Conservation (phyloP, 1,140 invertebrate genomes). For the Akabosia matsudoensis region DNA sequence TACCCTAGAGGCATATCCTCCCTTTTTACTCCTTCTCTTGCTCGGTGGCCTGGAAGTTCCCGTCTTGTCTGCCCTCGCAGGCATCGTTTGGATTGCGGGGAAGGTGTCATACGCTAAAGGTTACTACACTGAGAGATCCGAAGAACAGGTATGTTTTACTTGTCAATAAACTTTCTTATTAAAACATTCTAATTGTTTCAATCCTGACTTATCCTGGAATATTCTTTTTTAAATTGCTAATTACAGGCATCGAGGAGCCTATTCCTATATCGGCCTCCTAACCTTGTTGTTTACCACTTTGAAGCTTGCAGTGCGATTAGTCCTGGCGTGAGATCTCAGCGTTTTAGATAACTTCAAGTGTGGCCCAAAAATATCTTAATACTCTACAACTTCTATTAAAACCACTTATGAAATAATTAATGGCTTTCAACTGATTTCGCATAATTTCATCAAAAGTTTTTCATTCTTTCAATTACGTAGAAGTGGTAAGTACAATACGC, state of each 20-base stretch:
- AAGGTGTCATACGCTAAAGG: slow-evolving; percentile 55
- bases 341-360: no score
- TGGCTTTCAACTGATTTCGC: no score
- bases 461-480: no score
- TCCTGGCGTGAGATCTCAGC: no score
- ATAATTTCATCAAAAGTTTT: no score
- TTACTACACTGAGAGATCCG: slow-evolving; percentile 54
- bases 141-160: slow-evolving; percentile 17
- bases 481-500: no score
- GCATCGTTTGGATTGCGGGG: slow-evolving; percentile 53
- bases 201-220: no score
- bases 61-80: slow-evolving; percentile 52
- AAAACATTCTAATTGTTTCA: no score
- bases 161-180: no score
- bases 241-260: slow-evolving; percentile 1
- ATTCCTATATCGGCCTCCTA: slow-evolving; percentile 7
- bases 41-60: slow-evolving; percentile 55
- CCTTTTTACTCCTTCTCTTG: slow-evolving; percentile 53
- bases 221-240: neutral
- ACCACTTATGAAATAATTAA: no score
- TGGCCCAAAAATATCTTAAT: no score
- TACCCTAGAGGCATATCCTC: slow-evolving; percentile 54
- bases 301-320: slow-evolving; percentile 4
- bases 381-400: no score
- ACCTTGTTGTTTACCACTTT: neutral